Base-by-base conservation (phyloP, 2,888 invertebrate species). In the Camptogramma bilineatum region DNA sequence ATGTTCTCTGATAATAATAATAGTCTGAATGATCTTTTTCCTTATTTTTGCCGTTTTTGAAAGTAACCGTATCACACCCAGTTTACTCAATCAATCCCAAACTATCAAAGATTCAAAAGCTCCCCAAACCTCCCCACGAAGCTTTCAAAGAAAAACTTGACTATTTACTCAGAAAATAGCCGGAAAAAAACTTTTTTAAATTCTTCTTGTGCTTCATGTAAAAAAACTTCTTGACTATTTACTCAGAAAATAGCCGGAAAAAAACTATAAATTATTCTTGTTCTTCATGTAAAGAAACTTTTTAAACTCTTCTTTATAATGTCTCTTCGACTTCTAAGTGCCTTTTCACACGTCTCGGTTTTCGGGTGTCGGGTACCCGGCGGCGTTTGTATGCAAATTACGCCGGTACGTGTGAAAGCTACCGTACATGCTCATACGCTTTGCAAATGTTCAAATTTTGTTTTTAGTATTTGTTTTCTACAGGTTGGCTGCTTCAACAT, bases 131-230 rank as follows among this genome's bases (percentile, higher is more conserved):
- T 66, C 70, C 64, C 66, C 39, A 57, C 66, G 66, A 60, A 64
- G 64, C 59, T 48, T 64, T 64, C 63, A 55, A 68, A 66, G 66
- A 66, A 68, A 66, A 52, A 64, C 64, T 70, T 67, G 63, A 47
- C 55, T 48, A 21, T 52, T 60, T 67, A 34, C 60, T 62, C 53
- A 28, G 55, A 55, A 58, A 62, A 66, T 62, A 52, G 59, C 47
- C 31, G 60, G 54, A 50, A 62, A 69, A 64, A 69, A 66, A 60
- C 65, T 62, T 62, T 65, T 64, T 60, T 65, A 66, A 65, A 59
- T 44, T 53, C 58, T 21, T 62, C 55, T 34, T 17, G 53, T 46
- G 31, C 2, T 13, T 4, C n/a, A n/a, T n/a, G n/a, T n/a, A n/a
- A n/a, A n/a, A 28, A 24, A 24, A 24, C 24, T 24, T 5, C 28